Evolutionary conservation across 2,113 vertebrate genomes (phyloP).

Genomic region (Nicator chloris): DNA sequence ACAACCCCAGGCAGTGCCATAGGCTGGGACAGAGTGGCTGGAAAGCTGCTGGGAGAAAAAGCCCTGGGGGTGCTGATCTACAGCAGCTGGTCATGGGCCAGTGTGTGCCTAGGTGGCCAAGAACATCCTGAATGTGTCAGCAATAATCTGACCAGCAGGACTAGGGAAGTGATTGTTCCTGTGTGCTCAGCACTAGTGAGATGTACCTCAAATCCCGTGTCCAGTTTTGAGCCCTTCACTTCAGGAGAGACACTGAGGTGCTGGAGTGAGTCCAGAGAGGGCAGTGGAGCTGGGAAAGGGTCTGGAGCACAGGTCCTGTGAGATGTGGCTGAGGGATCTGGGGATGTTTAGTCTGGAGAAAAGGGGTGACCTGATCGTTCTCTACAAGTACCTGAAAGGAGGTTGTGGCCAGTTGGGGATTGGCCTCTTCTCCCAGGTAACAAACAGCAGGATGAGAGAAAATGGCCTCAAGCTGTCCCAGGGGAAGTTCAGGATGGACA

Average conservation of each 20-base stretch:
- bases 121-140: not conserved
- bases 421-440: not conserved
- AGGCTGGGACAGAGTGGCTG: not conserved
- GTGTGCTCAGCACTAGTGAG: not conserved
- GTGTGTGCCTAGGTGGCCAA: not conserved
- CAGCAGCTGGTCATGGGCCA: not conserved
- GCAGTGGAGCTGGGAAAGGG: not conserved
- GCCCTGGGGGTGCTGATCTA: not conserved
- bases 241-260: not conserved
- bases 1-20: fast-evolving
- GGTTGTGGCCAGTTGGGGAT: not conserved
- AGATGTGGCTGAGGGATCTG: not conserved
- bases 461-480: not conserved
- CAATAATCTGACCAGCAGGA: not conserved
- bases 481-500: not conserved
- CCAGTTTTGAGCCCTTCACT: not conserved
- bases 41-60: not conserved
- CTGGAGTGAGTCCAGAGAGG: not conserved
- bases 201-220: not conserved
- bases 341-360: not conserved
- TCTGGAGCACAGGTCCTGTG: not conserved
- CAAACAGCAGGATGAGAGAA: fast-evolving
- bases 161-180: fast-evolving
- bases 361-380: not conserved
- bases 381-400: not conserved